Percentiles rank a stretch among this genome's conserved stretches.
Conservation (phyloP, 2,113 vertebrate genomes). For the Urocolius indicus region DNA sequence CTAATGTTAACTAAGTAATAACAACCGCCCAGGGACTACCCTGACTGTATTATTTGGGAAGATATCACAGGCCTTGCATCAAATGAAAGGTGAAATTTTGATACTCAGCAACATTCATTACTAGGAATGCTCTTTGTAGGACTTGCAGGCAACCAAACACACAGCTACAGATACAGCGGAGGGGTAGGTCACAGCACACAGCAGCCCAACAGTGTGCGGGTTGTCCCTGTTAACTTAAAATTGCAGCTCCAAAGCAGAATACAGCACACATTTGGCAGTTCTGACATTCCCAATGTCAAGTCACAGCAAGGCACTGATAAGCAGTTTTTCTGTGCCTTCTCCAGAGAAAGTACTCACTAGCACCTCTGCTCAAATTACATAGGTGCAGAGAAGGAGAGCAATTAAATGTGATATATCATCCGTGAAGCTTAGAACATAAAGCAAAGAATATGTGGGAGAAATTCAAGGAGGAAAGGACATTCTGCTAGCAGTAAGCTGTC, state of each 20-base stretch:
- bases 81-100: not conserved
- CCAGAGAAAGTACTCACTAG: not conserved
- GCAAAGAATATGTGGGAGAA: not conserved
- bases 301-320: not conserved
- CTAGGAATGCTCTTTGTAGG: not conserved
- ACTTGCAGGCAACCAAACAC: not conserved
- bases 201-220: not conserved
- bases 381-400: not conserved
- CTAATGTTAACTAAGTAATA: conserved; percentile 28
- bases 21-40: not conserved
- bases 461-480: not conserved
- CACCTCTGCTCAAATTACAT: not conserved
- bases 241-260: not conserved
- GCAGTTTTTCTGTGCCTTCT: not conserved
- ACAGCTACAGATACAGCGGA: not conserved
- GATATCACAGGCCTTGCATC: not conserved
- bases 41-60: not conserved
- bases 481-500: not conserved
- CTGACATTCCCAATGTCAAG: not conserved
- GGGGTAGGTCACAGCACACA: not conserved
- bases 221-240: not conserved
- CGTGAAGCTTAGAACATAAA: not conserved
- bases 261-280: not conserved
- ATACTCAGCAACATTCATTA: not conserved
- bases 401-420: not conserved